A percentile compares a stretch with the other conserved stretches of the same genome.
Conservation (phyloP, 2,888 invertebrate species). For the Trissonchulus sp. region DNA sequence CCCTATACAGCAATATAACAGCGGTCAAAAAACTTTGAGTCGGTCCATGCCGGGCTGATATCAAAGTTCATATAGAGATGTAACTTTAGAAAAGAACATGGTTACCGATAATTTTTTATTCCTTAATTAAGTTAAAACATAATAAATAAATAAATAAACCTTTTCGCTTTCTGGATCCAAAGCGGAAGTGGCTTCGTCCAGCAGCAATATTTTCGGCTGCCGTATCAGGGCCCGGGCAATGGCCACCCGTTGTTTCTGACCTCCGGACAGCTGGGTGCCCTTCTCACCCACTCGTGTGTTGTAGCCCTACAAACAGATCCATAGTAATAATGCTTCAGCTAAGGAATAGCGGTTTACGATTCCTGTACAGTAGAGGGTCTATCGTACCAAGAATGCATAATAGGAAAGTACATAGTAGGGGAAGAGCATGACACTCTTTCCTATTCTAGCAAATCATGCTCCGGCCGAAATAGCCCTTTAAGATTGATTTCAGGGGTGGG, state of each 20-base stretch:
- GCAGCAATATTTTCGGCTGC: constrained; percentile 50
- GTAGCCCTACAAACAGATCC: constrained; percentile 45
- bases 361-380: too few species aligned
- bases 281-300: constrained; percentile 54
- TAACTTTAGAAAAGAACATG: too few species aligned
- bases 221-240: constrained; percentile 55
- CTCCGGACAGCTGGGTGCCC: constrained; percentile 54
- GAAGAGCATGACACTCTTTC: too few species aligned
- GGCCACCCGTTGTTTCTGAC: constrained; percentile 56
- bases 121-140: not conserved
- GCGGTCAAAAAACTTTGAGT: too few species aligned
- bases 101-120: not conserved
- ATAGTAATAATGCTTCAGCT: not conserved
- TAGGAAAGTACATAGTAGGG: too few species aligned
- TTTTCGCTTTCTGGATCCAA: constrained; percentile 55
- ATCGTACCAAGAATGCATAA: too few species aligned
- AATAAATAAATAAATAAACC: constrained; percentile 27
- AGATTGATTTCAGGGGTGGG: too few species aligned
- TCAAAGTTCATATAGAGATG: too few species aligned
- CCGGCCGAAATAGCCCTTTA: too few species aligned
- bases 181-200: constrained; percentile 56
- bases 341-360: too few species aligned
- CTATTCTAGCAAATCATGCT: too few species aligned
- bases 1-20: not conserved
- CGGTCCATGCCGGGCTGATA: too few species aligned